Percentiles rank a stretch among this genome's conserved stretches.
These are phyloP conservation scores for Charaxes varanes DNA, from an alignment of 1,140 invertebrate species.

Conservation along the genomic window DNA sequence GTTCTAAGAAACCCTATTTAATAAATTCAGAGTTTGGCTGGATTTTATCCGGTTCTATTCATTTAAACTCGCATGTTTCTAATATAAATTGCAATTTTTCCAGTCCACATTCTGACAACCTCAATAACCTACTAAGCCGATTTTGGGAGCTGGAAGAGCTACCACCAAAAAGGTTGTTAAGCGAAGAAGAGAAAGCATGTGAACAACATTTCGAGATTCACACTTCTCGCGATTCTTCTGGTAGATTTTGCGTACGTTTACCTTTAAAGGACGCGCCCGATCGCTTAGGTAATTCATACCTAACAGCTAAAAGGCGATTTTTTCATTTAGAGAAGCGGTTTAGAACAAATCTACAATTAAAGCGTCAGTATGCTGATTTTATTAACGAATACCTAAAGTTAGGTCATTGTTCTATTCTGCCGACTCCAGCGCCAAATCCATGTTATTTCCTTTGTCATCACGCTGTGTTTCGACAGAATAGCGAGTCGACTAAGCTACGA, in stretches of 20 bases:
- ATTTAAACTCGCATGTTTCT: too few species aligned
- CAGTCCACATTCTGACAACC: neutral
- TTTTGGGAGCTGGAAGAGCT: slow-evolving; percentile 4
- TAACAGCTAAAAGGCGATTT: neutral
- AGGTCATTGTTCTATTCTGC: slow-evolving; percentile 2
- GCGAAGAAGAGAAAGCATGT: neutral
- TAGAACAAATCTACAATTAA: slow-evolving; percentile 4
- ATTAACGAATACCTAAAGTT: slow-evolving; percentile 7
- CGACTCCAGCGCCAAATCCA: neutral
- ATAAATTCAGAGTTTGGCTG: slow-evolving; percentile 12
- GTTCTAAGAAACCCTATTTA: slow-evolving; percentile 9
- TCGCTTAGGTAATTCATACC: slow-evolving; percentile 4
- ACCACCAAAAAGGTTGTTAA: neutral
- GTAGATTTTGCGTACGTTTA: slow-evolving; percentile 4
- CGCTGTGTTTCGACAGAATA: neutral
- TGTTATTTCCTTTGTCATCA: slow-evolving; percentile 7
- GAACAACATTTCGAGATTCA: neutral
- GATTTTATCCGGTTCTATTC: slow-evolving; percentile 14
- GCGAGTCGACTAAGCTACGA: slow-evolving; percentile 5
- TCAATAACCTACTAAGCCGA: neutral
- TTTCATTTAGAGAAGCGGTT: slow-evolving; percentile 7
- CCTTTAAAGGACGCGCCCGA: slow-evolving; percentile 1
- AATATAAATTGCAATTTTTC: neutral
- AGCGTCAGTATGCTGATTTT: slow-evolving; percentile 2
- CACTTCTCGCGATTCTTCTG: neutral